phyloP scores from a whole-genome alignment of 2,797 vertebrate species.

The Melopsittacus undulatus region DNA sequence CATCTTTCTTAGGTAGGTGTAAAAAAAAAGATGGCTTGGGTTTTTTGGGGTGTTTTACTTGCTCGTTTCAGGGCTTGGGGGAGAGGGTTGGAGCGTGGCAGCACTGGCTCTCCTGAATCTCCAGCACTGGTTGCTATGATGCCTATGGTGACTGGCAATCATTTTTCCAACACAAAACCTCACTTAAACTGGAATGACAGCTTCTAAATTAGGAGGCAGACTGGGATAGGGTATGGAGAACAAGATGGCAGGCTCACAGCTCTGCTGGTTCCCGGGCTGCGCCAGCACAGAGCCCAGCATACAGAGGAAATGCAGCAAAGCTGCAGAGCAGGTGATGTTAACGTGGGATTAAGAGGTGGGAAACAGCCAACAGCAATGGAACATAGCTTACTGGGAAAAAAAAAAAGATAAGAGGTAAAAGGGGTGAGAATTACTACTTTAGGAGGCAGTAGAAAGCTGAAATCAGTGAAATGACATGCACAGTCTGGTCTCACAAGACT shows the following conservation, averaged over 20 bases:
- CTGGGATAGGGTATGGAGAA: background rate
- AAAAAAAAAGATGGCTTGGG: background rate
- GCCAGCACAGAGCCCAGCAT: background rate
- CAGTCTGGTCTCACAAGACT: background rate
- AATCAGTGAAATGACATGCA: background rate
- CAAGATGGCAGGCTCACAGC: background rate
- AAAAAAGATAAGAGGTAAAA: background rate
- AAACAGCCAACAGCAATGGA: background rate
- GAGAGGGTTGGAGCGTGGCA: background rate
- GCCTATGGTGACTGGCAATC: background rate
- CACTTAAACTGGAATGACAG: background rate
- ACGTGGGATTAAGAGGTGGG: background rate
- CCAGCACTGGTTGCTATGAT: background rate
- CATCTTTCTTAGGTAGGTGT: background rate
- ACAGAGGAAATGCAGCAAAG: background rate
- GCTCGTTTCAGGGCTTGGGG: background rate
- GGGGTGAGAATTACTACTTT: background rate
- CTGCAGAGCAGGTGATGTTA: background rate
- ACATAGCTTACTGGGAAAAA: background rate
- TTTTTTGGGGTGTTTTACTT: background rate
- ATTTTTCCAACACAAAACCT: slow-evolving; percentile 11
- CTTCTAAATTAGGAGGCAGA: background rate
- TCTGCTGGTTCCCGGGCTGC: background rate
- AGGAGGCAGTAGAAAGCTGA: background rate
- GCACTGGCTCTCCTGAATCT: background rate